Base-by-base conservation (phyloP, 2,113 vertebrate genomes). In the Argyrosomus japonicus region DNA sequence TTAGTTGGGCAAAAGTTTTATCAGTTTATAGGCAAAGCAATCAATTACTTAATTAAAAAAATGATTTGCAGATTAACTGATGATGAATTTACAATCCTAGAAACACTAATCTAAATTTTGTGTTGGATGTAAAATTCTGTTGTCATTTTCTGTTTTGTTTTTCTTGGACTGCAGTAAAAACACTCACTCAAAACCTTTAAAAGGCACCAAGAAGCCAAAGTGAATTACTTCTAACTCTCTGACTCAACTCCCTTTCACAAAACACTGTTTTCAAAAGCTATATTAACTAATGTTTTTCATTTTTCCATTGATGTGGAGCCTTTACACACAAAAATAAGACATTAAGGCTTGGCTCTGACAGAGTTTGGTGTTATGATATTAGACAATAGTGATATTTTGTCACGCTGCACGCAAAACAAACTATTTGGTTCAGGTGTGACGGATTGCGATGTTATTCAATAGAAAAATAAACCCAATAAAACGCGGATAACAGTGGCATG, bases 311-410 rank as follows among this genome's bases (percentile, higher is more conserved):
- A 82, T 53, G 61, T 74, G 19, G 15, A 68, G 43, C 53, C 48
- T 68, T 51, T 45, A 11, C 56, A 73, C 70, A 48, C 13, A 48
- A 27, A 40, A 43, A 27, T 50, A 25, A 74, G 70, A 45, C 21
- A 56, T 51, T 13, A 36, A 12, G 15, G 50, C 45, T 14, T 50
- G 27, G 56, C 51, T 60, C 23, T 60, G 36, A 77, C 8, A 29
- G 29, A 67, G 36, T 36, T 21, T 75, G 13, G 2, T 72, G 60
- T 60, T 69, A n/a, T 21, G 21, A 65, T 61, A 47, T 75, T 63
- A 58, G 51, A 73, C 63, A 81, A 54, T 3, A 17, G 21, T 63
- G 54, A 70, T 75, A 81, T 83, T 73, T 75, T 67, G 53, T 19
- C 10, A 15, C 6, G 48, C 14, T 32, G 14, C 27, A 77, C 9